Evolutionary conservation across 2,888 invertebrate species (phyloP).

Genomic region (Ophion slaviceki): DNA sequence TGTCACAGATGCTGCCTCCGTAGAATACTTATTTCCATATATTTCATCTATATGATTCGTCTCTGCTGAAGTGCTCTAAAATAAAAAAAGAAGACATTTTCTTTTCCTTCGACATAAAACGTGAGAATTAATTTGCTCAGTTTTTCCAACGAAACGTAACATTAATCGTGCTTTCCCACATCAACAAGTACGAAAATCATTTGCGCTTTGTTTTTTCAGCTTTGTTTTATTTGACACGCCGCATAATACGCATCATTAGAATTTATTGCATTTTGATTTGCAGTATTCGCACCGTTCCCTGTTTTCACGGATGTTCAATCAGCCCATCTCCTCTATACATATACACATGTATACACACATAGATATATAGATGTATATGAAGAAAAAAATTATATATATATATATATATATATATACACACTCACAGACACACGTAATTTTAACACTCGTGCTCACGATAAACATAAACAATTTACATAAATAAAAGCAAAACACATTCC

Average conservation of each 20-base stretch:
- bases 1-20: too few species aligned
- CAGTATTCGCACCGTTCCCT: conserved; percentile 58
- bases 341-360: background rate
- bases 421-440: conserved; percentile 10
- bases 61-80: background rate
- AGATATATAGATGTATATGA: background rate
- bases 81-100: background rate
- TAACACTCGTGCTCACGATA: conserved; percentile 46
- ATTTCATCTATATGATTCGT: too few species aligned
- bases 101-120: background rate
- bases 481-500: background rate
- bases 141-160: background rate
- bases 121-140: background rate
- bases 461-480: conserved; percentile 13
- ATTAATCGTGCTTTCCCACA: background rate
- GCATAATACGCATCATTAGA: conserved; percentile 16
- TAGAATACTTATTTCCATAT: too few species aligned
- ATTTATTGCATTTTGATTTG: conserved; percentile 42
- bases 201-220: conserved; percentile 50
- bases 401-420: background rate
- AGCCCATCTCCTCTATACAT: conserved; percentile 49
- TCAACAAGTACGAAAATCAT: conserved; percentile 41
- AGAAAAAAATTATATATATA: background rate
- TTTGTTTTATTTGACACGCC: conserved; percentile 40
- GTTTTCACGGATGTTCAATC: conserved; percentile 57